Evolutionary conservation across 2,113 vertebrate species (phyloP).

Genomic region (Pangasianodon gigas): DNA sequence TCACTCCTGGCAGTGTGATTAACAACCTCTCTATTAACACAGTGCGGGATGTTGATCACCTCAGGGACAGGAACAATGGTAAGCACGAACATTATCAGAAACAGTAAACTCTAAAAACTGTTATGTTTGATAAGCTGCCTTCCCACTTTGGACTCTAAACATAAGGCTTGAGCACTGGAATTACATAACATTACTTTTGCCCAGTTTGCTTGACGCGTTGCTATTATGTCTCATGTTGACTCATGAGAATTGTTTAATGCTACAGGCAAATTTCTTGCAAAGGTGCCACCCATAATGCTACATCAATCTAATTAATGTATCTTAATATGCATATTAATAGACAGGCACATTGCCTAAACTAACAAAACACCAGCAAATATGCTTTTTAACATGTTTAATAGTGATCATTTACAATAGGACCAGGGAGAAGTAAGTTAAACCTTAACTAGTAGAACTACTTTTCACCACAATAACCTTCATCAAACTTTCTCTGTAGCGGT

Average conservation of each 20-base stretch:
- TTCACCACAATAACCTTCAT: not conserved
- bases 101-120: not conserved
- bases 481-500: not conserved
- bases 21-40: conserved; percentile 99
- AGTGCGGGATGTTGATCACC: conserved; percentile 99
- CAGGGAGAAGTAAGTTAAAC: not conserved
- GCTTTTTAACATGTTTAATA: not conserved
- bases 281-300: not conserved
- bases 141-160: not conserved
- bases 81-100: not conserved
- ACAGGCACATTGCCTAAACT: not conserved
- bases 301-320: not conserved
- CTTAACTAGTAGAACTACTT: not conserved
- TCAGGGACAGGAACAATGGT: conserved; percentile 99
- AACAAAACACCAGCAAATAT: not conserved
- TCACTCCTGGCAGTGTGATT: conserved; percentile 99
- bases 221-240: not conserved
- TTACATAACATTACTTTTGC: not conserved
- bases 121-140: not conserved
- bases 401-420: not conserved
- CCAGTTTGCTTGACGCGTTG: too few relatives aligned
- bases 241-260: not conserved
- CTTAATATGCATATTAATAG: not conserved
- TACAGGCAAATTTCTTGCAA: not conserved
- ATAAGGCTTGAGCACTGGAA: not conserved